Conservation (phyloP, 2,888 invertebrate species). For the Crossocerus cetratus region DNA sequence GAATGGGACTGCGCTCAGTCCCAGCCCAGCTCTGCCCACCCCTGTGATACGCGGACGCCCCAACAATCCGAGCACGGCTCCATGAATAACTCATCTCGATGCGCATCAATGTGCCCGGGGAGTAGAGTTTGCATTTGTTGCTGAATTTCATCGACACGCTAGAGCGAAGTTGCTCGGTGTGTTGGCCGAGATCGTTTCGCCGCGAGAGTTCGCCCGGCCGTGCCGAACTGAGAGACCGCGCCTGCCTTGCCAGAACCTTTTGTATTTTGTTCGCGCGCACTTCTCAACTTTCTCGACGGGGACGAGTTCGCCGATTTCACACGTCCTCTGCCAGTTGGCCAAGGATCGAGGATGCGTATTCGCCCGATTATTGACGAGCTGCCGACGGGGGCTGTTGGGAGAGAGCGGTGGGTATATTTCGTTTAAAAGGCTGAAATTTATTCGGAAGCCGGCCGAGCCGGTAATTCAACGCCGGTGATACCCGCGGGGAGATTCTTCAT, state of each 20-base stretch:
- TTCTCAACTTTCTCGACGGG: neutral
- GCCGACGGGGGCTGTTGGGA: no score
- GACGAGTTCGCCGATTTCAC: neutral
- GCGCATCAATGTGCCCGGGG: conserved; percentile 12
- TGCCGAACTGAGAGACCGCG: no score
- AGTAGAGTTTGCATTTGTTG: conserved; percentile 6
- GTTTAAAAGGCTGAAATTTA: conserved; percentile 9
- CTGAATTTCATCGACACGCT: no score
- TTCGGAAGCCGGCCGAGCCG: conserved; percentile 5
- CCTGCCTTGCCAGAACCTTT: no score
- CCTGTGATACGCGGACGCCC: neutral
- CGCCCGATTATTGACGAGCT: neutral
- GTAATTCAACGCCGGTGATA: conserved; percentile 44
- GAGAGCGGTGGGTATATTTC: no score
- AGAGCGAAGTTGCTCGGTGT: no score
- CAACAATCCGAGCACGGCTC: neutral
- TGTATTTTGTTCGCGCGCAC: no score
- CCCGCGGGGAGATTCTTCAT: conserved; percentile 37
- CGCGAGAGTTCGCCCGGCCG: no score
- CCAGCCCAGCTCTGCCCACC: neutral
- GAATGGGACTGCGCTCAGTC: neutral
- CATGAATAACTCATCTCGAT: conserved; percentile 29
- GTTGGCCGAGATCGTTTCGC: no score
- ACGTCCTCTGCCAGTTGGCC: no score
- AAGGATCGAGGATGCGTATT: no score